These are phyloP conservation scores for Apantesis nais DNA, from an alignment of 2,888 invertebrate genomes.

Conservation along the genomic window DNA sequence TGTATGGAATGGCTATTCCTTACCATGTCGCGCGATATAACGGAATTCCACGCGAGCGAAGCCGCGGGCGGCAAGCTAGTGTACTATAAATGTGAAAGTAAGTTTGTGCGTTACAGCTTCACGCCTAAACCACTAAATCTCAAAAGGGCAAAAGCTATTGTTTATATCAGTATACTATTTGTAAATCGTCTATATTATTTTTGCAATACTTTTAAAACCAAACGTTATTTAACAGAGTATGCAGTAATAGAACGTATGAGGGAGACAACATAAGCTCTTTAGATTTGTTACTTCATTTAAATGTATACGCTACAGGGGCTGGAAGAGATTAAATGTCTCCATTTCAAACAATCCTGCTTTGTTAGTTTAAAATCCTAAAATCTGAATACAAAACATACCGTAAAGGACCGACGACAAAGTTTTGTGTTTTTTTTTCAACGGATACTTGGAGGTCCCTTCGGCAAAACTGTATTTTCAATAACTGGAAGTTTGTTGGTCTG, in stretches of 20 bases:
- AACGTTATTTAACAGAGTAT: constrained; percentile 27
- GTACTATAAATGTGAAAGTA: too few species aligned
- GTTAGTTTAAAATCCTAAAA: constrained; percentile 5
- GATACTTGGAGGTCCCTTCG: neutral
- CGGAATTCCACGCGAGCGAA: too few species aligned
- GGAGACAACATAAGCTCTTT: constrained; percentile 29
- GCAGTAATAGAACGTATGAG: constrained; percentile 22
- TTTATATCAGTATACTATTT: too few species aligned
- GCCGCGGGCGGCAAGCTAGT: too few species aligned
- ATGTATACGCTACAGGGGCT: constrained; percentile 23
- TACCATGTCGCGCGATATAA: too few species aligned
- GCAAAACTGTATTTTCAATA: neutral
- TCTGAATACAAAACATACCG: constrained; percentile 3
- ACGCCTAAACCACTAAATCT: too few species aligned
- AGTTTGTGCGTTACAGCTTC: too few species aligned
- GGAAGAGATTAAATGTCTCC: constrained; percentile 14
- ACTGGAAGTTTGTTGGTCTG: neutral
- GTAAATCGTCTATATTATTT: neutral
- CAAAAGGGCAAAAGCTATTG: too few species aligned
- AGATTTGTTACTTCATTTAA: constrained; percentile 23
- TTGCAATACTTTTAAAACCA: constrained; percentile 8
- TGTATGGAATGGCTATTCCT: too few species aligned
- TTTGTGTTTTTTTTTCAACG: neutral
- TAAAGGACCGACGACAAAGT: neutral
- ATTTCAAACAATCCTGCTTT: constrained; percentile 16